A percentile compares a stretch with the other conserved stretches of the same genome.
phyloP scores from a whole-genome alignment of 2,888 invertebrate species.

The Eutolmus rufibarbis region DNA sequence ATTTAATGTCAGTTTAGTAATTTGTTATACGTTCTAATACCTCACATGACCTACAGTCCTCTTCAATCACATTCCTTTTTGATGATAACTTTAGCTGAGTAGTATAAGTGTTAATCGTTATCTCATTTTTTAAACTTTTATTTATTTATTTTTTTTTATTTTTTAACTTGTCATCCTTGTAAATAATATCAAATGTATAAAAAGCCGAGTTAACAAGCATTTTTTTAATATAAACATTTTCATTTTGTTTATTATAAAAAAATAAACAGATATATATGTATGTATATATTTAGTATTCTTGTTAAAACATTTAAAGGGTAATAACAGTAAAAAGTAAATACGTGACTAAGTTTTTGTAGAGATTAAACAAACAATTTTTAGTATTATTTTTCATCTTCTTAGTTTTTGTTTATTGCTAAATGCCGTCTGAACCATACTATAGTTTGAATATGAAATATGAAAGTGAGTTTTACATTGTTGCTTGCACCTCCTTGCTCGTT shows the following conservation, averaged over 20 bases:
- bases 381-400: not conserved
- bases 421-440: not conserved
- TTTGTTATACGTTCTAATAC: constrained; percentile 9
- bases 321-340: constrained; percentile 23
- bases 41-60: not conserved
- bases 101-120: not conserved
- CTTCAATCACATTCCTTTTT: constrained; percentile 47
- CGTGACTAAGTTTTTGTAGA: constrained; percentile 1
- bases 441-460: not conserved
- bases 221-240: constrained; percentile 34
- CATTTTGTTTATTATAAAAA: constrained; percentile 37
- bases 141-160: not conserved
- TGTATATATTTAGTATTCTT: not conserved
- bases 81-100: constrained; percentile 42
- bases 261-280: not conserved
- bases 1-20: constrained; percentile 23
- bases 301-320: not conserved
- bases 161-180: not conserved
- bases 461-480: not conserved
- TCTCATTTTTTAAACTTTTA: not conserved
- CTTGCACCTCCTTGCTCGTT: not conserved
- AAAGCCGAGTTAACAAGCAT: constrained; percentile 44
- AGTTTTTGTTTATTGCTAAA: constrained; percentile 1
- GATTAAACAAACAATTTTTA: not conserved
- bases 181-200: constrained; percentile 41